phyloP scores from a whole-genome alignment of 1,140 invertebrate species.

The Zaprionus davidi region DNA sequence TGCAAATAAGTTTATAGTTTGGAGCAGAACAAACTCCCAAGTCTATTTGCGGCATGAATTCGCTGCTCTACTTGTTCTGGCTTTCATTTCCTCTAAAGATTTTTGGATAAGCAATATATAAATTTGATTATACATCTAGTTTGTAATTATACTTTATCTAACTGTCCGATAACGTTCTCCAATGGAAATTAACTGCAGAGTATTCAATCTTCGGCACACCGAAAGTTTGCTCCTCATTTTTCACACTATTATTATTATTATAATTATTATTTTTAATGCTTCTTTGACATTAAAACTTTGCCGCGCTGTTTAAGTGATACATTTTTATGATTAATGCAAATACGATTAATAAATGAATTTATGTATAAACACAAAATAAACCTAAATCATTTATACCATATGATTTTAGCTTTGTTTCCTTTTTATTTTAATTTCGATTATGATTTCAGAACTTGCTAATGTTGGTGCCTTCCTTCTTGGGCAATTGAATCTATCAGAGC shows the following conservation, averaged over 20 bases:
- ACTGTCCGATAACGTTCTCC: neutral
- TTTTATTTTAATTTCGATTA: conserved; percentile 7
- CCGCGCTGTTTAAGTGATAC: conserved; percentile 79
- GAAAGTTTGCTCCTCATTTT: conserved; percentile 21
- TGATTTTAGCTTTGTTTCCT: conserved; percentile 38
- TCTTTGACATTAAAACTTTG: conserved; percentile 55
- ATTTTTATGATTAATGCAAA: conserved; percentile 59
- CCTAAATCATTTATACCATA: conserved; percentile 72
- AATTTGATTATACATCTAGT: neutral
- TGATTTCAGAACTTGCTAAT: conserved; percentile 17
- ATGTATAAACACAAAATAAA: conserved; percentile 76
- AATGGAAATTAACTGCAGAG: conserved; percentile 11
- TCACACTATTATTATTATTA: conserved; percentile 14
- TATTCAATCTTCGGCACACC: conserved; percentile 20
- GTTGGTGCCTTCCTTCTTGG: conserved; percentile 10
- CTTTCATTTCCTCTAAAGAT: neutral
- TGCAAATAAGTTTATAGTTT: conserved; percentile 8
- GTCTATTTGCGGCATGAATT: neutral
- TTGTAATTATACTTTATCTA: neutral
- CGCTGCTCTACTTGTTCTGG: neutral
- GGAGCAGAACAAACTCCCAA: neutral
- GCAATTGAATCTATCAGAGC: conserved; percentile 2
- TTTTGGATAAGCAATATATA: neutral
- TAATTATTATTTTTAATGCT: conserved; percentile 50
- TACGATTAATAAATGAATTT: conserved; percentile 74